These are phyloP conservation scores for Aleiodes leptofemur DNA, from an alignment of 2,888 invertebrate species.

Conservation along the genomic window DNA sequence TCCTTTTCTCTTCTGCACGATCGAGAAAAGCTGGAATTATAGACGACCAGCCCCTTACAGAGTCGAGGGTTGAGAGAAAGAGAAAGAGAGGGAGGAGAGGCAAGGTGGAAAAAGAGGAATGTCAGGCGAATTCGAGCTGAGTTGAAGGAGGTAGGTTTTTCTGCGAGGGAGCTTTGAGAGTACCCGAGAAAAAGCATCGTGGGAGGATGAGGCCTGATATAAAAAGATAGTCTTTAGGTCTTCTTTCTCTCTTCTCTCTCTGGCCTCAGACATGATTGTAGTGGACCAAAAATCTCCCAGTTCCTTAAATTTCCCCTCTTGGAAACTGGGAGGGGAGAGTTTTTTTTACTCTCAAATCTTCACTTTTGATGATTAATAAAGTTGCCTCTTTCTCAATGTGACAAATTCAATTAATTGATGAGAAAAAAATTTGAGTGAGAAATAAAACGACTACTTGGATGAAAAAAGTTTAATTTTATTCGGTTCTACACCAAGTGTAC, in stretches of 20 bases:
- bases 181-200: slow-evolving; percentile 55
- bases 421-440: too few relatives aligned
- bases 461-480: too few relatives aligned
- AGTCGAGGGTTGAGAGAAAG: not conserved
- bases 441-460: too few relatives aligned
- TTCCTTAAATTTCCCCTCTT: slow-evolving; percentile 9
- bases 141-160: slow-evolving; percentile 47
- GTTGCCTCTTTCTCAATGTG: too few relatives aligned
- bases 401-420: too few relatives aligned
- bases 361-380: not conserved
- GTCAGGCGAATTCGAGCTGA: slow-evolving; percentile 47
- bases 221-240: slow-evolving; percentile 61
- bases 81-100: not conserved
- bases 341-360: slow-evolving; percentile 18
- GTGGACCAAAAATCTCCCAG: slow-evolving; percentile 39
- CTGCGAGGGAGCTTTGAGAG: slow-evolving; percentile 54
- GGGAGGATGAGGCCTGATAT: slow-evolving; percentile 59
- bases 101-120: slow-evolving; percentile 36
- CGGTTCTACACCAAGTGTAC: too few relatives aligned
- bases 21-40: slow-evolving; percentile 57
- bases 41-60: slow-evolving; percentile 44
- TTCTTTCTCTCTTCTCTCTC: slow-evolving; percentile 23
- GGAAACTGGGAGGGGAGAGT: not conserved
- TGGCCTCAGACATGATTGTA: slow-evolving; percentile 52
- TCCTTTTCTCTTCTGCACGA: slow-evolving; percentile 43